Evolutionary conservation across 2,888 invertebrate species (phyloP).

Genomic region (Melanchra persicariae): DNA sequence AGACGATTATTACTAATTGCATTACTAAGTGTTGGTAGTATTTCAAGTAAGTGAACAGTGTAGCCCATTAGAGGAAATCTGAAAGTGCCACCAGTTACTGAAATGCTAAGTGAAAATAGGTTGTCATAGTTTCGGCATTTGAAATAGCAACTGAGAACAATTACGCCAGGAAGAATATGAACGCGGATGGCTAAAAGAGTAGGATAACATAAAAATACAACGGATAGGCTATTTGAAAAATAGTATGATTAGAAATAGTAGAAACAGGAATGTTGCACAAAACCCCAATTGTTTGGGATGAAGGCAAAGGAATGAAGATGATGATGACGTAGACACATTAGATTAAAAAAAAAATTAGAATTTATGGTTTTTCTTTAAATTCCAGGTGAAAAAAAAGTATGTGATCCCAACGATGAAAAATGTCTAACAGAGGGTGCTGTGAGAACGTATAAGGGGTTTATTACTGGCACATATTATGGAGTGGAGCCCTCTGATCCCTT

Average conservation of each 20-base stretch:
- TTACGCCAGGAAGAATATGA: background rate
- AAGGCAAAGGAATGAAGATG: background rate
- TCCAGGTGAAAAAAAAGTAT: slow-evolving; percentile 10
- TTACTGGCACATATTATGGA: slow-evolving; percentile 6
- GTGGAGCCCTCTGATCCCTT: slow-evolving; percentile 20
- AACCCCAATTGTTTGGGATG: background rate
- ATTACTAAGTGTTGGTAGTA: background rate
- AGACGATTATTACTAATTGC: background rate
- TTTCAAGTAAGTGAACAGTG: slow-evolving; percentile 9
- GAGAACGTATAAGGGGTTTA: background rate
- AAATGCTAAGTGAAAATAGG: background rate
- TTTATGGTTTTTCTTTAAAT: background rate
- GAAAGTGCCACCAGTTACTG: background rate
- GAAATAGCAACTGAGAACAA: background rate
- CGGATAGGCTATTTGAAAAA: background rate
- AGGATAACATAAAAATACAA: background rate
- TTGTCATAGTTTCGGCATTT: no score
- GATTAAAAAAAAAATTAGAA: no score
- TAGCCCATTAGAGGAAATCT: background rate
- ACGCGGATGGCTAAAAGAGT: background rate
- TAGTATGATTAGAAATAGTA: no score
- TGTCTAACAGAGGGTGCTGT: slow-evolving; percentile 11
- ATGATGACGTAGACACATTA: background rate
- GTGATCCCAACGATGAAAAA: background rate
- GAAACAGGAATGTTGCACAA: background rate